Conservation (phyloP, 1,140 invertebrate species). For the Gryon sp. region DNA sequence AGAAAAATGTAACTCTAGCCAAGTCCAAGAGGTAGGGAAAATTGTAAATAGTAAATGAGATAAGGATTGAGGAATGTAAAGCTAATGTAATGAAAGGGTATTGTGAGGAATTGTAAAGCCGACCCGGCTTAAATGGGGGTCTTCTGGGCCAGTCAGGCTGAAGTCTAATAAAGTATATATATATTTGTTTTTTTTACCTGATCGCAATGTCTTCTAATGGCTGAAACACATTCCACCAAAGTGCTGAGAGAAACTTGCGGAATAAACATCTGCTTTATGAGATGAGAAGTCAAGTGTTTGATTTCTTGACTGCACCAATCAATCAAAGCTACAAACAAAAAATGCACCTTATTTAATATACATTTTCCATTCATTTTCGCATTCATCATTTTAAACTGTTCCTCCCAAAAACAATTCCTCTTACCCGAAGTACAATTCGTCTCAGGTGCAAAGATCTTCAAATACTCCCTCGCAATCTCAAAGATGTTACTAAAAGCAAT, state of each 20-base stretch:
- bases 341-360: constrained; percentile 1
- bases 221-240: constrained; percentile 92
- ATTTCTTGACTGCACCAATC: constrained; percentile 95
- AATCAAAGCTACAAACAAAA: constrained; percentile 86
- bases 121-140: too few relatives aligned
- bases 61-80: too few relatives aligned
- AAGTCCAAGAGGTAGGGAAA: too few relatives aligned
- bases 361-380: too few relatives aligned
- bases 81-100: too few relatives aligned
- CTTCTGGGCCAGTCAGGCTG: too few relatives aligned
- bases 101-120: too few relatives aligned
- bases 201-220: constrained; percentile 87
- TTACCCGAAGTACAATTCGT: constrained; percentile 87
- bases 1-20: too few relatives aligned
- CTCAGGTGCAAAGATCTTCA: constrained; percentile 87
- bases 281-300: constrained; percentile 88
- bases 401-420: too few relatives aligned
- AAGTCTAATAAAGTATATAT: too few relatives aligned
- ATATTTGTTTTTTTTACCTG: constrained; percentile 78
- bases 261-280: constrained; percentile 94
- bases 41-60: too few relatives aligned
- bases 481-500: constrained; percentile 93
- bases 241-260: constrained; percentile 91
- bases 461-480: constrained; percentile 93
- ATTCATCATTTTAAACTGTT: too few relatives aligned